phyloP scores from a whole-genome alignment of 1,140 invertebrate species.

The Mycetomoellerius zeteki region DNA sequence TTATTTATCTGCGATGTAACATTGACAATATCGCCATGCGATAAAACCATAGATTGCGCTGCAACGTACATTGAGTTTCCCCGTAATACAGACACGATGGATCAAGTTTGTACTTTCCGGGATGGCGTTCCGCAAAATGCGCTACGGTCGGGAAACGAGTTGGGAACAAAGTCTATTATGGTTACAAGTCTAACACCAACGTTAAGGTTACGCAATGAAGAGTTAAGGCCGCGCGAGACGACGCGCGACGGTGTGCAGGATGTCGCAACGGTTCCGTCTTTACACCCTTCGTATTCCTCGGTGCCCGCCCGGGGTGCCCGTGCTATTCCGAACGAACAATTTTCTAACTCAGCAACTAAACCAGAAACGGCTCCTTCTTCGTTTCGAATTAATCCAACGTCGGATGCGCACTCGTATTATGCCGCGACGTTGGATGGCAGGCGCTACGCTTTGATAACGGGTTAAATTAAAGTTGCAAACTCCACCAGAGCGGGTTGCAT shows the following conservation, averaged over 20 bases:
- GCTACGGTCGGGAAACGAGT: slow-evolving; percentile 58
- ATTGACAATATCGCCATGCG: background rate
- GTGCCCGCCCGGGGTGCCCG: slow-evolving; percentile 4
- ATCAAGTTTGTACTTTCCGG: slow-evolving; percentile 56
- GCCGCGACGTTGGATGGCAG: slow-evolving; percentile 7
- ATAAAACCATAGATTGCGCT: slow-evolving; percentile 35
- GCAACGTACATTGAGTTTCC: slow-evolving; percentile 24
- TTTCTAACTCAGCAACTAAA: slow-evolving; percentile 61
- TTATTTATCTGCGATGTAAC: slow-evolving; percentile 11
- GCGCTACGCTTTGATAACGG: slow-evolving; percentile 51
- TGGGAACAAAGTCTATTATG: slow-evolving; percentile 48
- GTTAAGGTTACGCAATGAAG: slow-evolving; percentile 62
- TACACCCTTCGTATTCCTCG: slow-evolving; percentile 6
- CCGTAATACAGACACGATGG: slow-evolving; percentile 29
- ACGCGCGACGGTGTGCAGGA: background rate
- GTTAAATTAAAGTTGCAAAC: slow-evolving; percentile 61
- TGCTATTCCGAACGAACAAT: slow-evolving; percentile 55
- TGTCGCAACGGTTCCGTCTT: slow-evolving; percentile 40
- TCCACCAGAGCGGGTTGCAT: slow-evolving; percentile 4
- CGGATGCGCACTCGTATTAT: slow-evolving; percentile 37
- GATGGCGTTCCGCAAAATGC: slow-evolving; percentile 34
- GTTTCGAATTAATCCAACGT: slow-evolving; percentile 57
- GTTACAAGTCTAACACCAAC: slow-evolving; percentile 33
- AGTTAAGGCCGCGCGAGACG: slow-evolving; percentile 32
- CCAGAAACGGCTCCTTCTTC: slow-evolving; percentile 62